Conservation (phyloP, 2,888 invertebrate genomes). For the Dascillus cervinus region DNA sequence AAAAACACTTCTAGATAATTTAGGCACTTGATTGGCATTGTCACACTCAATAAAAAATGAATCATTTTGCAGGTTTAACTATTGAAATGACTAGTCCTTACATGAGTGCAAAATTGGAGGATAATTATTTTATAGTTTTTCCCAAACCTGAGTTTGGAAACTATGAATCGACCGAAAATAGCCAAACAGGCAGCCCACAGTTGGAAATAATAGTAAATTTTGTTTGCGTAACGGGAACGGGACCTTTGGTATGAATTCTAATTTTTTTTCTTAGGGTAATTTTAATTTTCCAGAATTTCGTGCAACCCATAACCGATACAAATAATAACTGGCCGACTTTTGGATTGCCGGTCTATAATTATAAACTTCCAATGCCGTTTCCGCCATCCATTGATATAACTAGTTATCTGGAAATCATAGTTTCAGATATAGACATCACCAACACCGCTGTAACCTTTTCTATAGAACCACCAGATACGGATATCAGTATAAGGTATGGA, state of each 20-base stretch:
- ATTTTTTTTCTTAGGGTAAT: too few relatives aligned
- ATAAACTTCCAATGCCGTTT: constrained; percentile 44
- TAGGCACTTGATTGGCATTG: too few relatives aligned
- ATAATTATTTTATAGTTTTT: too few relatives aligned
- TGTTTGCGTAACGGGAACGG: background rate
- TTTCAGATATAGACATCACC: constrained; percentile 48
- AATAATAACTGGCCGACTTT: constrained; percentile 47
- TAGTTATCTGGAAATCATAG: constrained; percentile 39
- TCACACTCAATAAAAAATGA: too few relatives aligned
- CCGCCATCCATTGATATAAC: constrained; percentile 34
- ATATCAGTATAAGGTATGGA: constrained; percentile 12
- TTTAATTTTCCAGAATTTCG: constrained; percentile 38
- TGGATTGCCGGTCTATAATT: constrained; percentile 33
- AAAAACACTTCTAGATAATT: too few relatives aligned
- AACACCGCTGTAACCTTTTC: constrained; percentile 31
- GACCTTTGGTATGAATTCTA: background rate
- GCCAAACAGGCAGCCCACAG: background rate
- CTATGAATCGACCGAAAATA: constrained; percentile 3
- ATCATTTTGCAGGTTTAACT: too few relatives aligned
- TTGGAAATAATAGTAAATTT: constrained; percentile 3
- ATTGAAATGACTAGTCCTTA: too few relatives aligned
- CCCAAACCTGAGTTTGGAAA: constrained; percentile 4
- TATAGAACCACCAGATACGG: constrained; percentile 17
- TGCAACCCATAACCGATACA: constrained; percentile 42
- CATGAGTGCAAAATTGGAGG: too few relatives aligned